Evolutionary conservation across 2,113 vertebrate species (phyloP), one percentile per base, ranked within the genome.

Genomic region (Notothenia coriiceps): DNA sequence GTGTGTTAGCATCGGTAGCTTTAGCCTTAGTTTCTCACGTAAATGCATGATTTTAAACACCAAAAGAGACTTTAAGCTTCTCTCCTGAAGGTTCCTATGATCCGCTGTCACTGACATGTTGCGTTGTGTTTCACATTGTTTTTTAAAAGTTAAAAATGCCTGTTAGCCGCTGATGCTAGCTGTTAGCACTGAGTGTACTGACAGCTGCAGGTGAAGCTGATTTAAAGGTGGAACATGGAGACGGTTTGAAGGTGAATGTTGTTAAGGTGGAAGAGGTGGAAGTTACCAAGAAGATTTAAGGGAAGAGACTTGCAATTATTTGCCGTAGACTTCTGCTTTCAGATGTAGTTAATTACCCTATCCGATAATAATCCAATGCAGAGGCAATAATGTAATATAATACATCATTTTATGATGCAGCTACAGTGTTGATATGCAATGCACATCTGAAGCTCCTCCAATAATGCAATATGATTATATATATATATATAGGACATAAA

Each of bases 1-100:
- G 70, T 59, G 74, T 59, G 74, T 68, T 80, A 79, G 65, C 83
- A 0, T 62, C 14, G 50, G 11, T 43, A 33, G 25, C 40, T 64
- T 69, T 17, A 50, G 43, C 40, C 46, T 46, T 0, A 7, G 2
- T 63, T 15, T 74, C 47, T 7, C 51, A 0, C 6, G 5, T 20
- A 10, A 17, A 5, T 2, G 7, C 10, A 44, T 8, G 54, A 2
- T 20, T 46, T 44, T 11, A 17, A 50, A 35, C 18, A 4, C 1
- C 0, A 18, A 5, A 2, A 14, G 3, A 52, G 2, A 18, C 10
- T 10, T 10, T 0, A 11, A 0, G 43, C 52, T 9, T 6, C 14
- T 7, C 1, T 6, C 18, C 22, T 4, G 29, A 10, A 0, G 12
- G 65, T 15, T 0, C 20, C 25, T 40, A 10, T 4, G 15, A 1